Conservation (phyloP, 1,140 invertebrate genomes). For the Melanaphis sacchari region DNA sequence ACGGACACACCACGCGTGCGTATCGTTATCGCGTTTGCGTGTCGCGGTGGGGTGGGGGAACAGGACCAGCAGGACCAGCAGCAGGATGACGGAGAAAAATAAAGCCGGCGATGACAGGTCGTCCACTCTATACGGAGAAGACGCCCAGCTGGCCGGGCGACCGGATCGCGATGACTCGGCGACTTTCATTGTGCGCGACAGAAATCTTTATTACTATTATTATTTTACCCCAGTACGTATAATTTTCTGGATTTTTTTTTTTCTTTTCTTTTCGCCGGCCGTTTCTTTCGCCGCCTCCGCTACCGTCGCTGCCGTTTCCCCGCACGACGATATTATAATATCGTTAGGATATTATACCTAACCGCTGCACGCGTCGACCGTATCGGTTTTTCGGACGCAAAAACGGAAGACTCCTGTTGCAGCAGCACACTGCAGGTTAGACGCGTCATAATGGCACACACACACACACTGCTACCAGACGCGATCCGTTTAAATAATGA, state of each 20-base stretch:
- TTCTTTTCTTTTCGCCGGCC: not conserved
- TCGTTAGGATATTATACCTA: no score
- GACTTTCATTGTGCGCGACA: slow-evolving; percentile 50
- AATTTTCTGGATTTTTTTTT: slow-evolving; percentile 44
- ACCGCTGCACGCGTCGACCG: slow-evolving; percentile 15
- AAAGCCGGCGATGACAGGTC: slow-evolving; percentile 50
- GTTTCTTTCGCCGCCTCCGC: not conserved
- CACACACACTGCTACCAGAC: not conserved
- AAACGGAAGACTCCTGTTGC: slow-evolving; percentile 17
- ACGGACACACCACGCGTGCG: not conserved
- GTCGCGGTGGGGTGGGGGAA: no score
- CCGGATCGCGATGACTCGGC: slow-evolving; percentile 54
- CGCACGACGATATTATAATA: not conserved
- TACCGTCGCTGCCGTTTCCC: not conserved
- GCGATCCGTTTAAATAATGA: not conserved
- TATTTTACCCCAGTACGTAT: slow-evolving; percentile 22
- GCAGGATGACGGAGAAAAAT: not conserved
- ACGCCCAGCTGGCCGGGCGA: slow-evolving; percentile 53
- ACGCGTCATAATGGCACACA: not conserved
- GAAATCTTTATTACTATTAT: slow-evolving; percentile 42
- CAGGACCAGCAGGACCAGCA: not conserved
- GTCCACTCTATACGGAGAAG: slow-evolving; percentile 19
- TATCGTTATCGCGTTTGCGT: not conserved
- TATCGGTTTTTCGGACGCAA: slow-evolving; percentile 39
- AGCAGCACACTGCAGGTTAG: no score